These are phyloP conservation scores for Lithophane leautieri DNA, from an alignment of 2,888 invertebrate genomes.

Conservation along the genomic window DNA sequence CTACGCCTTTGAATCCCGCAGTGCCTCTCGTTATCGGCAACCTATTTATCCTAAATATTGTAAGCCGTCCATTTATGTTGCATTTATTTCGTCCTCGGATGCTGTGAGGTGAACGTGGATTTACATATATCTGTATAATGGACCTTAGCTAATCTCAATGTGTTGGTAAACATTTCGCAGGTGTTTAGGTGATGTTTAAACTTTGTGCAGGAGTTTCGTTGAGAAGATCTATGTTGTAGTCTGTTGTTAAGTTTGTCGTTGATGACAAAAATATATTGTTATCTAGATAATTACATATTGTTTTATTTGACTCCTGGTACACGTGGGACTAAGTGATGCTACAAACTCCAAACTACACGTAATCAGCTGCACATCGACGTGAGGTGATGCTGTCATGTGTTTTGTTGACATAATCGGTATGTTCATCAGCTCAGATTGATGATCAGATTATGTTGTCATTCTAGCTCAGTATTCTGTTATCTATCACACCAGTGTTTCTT, in stretches of 20 bases:
- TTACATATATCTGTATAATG: conserved; percentile 67
- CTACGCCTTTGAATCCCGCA: conserved; percentile 57
- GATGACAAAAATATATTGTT: conserved; percentile 91
- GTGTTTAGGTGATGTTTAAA: conserved; percentile 74
- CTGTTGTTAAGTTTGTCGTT: conserved; percentile 91
- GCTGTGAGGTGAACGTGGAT: conserved; percentile 69
- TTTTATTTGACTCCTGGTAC: conserved; percentile 66
- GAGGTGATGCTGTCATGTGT: conserved; percentile 1
- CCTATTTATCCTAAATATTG: conserved; percentile 71
- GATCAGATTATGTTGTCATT: conserved; percentile 17
- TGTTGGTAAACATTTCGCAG: conserved; percentile 79
- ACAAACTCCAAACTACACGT: not conserved
- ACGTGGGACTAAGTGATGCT: not conserved
- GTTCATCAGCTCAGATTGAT: conserved; percentile 15
- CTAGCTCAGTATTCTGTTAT: not conserved
- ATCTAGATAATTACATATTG: conserved; percentile 84
- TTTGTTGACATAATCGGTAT: not conserved
- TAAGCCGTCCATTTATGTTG: conserved; percentile 87
- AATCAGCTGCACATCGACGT: no score
- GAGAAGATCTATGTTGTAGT: conserved; percentile 89
- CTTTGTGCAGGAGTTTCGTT: conserved; percentile 83
- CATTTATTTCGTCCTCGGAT: conserved; percentile 73
- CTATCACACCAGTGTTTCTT: not conserved
- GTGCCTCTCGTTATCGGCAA: conserved; percentile 57
- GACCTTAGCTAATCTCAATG: conserved; percentile 72